Evolutionary conservation across 2,797 vertebrate species (phyloP).

Genomic region (Tragelaphus oryx): DNA sequence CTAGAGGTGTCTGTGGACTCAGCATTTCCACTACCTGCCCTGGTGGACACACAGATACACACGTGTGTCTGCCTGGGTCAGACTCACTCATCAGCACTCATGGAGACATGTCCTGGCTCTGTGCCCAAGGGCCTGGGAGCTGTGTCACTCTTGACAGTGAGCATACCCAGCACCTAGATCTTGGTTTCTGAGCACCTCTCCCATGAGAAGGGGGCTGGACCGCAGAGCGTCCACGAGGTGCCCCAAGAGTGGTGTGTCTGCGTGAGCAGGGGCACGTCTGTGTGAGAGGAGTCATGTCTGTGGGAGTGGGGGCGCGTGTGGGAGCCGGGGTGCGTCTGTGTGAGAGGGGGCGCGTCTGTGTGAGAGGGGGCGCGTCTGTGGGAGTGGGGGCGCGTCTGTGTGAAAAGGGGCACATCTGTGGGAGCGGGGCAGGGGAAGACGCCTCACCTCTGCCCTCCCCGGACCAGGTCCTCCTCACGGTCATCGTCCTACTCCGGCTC

Average conservation of each 20-base stretch:
- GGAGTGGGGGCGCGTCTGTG: too few relatives aligned
- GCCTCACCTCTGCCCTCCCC: background rate
- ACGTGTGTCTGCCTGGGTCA: rapidly evolving
- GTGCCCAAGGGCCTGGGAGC: background rate
- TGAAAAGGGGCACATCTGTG: too few relatives aligned
- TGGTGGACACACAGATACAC: background rate
- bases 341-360: background rate
- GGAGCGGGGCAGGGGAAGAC: rapidly evolving
- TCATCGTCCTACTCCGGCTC: constrained; percentile 96
- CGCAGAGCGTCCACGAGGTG: rapidly evolving
- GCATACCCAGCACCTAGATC: too few relatives aligned
- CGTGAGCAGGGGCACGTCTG: too few relatives aligned
- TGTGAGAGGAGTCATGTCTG: too few relatives aligned
- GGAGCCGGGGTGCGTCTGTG: rapidly evolving
- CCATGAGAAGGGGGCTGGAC: background rate
- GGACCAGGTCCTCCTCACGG: constrained; percentile 91
- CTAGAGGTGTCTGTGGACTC: background rate
- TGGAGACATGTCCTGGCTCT: background rate
- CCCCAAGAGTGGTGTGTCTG: background rate
- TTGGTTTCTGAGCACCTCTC: background rate
- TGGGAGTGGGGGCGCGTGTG: background rate
- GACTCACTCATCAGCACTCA: background rate
- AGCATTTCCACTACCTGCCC: background rate
- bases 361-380: background rate
- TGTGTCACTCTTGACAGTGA: background rate